phyloP scores from a whole-genome alignment of 1,140 invertebrate genomes.

The Trichonephila clavata region DNA sequence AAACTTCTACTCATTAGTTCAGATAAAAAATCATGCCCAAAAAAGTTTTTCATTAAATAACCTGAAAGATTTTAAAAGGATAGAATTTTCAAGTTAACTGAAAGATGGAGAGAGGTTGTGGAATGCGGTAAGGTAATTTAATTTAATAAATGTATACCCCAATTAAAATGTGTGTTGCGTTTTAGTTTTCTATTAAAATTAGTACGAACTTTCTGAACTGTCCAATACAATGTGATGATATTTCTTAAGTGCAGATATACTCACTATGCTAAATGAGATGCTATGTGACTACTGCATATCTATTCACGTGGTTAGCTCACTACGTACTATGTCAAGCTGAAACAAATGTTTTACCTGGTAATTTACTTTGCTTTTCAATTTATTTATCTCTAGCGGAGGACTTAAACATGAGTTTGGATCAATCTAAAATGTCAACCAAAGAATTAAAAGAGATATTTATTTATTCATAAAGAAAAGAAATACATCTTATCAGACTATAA shows the following conservation, averaged over 20 bases:
- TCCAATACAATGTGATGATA: too few relatives aligned
- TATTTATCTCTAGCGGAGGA: constrained; percentile 68
- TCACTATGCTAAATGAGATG: background rate
- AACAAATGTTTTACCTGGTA: constrained; percentile 52
- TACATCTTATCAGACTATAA: background rate
- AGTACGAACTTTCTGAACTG: too few relatives aligned
- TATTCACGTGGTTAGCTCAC: background rate
- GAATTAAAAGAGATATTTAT: background rate
- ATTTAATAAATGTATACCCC: too few relatives aligned
- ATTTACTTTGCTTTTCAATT: constrained; percentile 71
- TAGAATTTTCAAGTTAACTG: too few relatives aligned
- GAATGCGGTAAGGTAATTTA: too few relatives aligned
- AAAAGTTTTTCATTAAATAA: too few relatives aligned
- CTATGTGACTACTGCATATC: background rate
- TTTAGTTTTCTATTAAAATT: too few relatives aligned
- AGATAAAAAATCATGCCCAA: too few relatives aligned
- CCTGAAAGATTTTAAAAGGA: too few relatives aligned
- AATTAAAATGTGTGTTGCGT: too few relatives aligned
- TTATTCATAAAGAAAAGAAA: constrained; percentile 64
- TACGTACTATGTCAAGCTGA: background rate
- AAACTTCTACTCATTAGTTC: too few relatives aligned
- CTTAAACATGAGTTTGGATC: constrained; percentile 65
- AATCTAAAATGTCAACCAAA: constrained; percentile 49
- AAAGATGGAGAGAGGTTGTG: too few relatives aligned
- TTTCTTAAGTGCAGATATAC: background rate